A percentile compares a stretch with the other conserved stretches of the same genome.
These are phyloP conservation scores for Drosophila chauvacae DNA, from an alignment of 1,140 invertebrate genomes.

Conservation along the genomic window DNA sequence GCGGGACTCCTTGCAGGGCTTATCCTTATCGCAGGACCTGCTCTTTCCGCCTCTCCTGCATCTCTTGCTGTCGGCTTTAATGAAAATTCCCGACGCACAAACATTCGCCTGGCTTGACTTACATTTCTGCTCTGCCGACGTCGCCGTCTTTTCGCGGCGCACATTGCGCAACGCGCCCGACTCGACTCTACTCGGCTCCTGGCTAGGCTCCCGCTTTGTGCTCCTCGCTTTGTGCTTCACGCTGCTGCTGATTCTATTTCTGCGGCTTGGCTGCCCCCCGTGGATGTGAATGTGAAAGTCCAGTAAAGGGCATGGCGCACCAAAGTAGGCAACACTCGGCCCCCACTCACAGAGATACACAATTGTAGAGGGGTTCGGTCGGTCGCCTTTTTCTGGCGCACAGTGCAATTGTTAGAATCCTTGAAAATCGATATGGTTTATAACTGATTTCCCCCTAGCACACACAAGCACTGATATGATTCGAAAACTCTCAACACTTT, in stretches of 20 bases:
- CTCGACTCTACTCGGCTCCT: constrained; percentile 32
- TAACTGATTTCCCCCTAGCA: constrained; percentile 1
- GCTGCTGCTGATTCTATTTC: constrained; percentile 26
- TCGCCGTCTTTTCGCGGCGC: constrained; percentile 54
- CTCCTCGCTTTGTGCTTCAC: constrained; percentile 6
- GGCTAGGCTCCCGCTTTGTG: constrained; percentile 25
- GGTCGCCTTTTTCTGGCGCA: not conserved
- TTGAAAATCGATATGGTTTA: constrained; percentile 21
- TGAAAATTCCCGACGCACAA: constrained; percentile 30
- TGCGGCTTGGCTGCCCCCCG: constrained; percentile 30
- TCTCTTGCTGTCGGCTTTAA: constrained; percentile 17
- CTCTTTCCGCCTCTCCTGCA: constrained; percentile 17
- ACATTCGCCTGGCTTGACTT: constrained; percentile 58
- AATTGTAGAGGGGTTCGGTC: constrained; percentile 4
- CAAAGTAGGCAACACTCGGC: constrained; percentile 66
- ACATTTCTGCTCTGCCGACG: constrained; percentile 60
- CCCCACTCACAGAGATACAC: constrained; percentile 20
- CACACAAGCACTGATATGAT: not conserved
- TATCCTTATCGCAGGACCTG: constrained; percentile 10
- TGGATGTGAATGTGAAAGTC: constrained; percentile 19
- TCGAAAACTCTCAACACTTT: constrained; percentile 13
- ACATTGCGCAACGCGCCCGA: constrained; percentile 73
- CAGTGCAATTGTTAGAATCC: constrained; percentile 18
- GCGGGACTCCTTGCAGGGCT: constrained; percentile 1
- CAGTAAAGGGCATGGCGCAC: constrained; percentile 56